Percentiles rank a stretch among this genome's conserved stretches.
These are phyloP conservation scores for Drosophila nigritarsus DNA, from an alignment of 2,888 invertebrate species.

Conservation along the genomic window DNA sequence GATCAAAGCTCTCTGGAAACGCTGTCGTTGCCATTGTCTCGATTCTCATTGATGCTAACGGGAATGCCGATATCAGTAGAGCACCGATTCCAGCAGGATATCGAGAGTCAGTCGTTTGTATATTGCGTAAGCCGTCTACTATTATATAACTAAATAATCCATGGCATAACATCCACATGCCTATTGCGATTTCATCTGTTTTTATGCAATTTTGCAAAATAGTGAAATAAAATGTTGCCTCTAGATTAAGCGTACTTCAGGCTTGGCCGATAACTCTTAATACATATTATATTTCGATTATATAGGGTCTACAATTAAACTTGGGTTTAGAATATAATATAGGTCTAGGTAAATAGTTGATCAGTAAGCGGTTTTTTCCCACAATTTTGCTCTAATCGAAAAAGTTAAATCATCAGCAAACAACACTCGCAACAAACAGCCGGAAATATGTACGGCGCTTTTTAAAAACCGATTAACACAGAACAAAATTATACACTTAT, in stretches of 20 bases:
- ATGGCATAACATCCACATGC: neutral
- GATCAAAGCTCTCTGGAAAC: neutral
- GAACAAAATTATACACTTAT: neutral
- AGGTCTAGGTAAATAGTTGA: constrained; percentile 48
- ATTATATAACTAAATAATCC: neutral
- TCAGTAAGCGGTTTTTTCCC: constrained; percentile 24
- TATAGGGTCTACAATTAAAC: constrained; percentile 44
- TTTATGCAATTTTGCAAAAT: neutral
- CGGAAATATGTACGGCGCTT: constrained; percentile 9
- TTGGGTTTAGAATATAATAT: constrained; percentile 19
- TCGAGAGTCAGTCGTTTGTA: neutral
- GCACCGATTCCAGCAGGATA: neutral
- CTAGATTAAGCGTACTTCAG: constrained; percentile 17
- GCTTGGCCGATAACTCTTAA: neutral
- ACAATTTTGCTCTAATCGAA: constrained; percentile 22
- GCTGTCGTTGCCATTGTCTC: neutral
- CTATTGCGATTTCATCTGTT: neutral
- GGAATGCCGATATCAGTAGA: neutral
- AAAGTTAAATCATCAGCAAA: constrained; percentile 33
- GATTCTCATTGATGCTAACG: neutral
- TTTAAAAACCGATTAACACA: constrained; percentile 37
- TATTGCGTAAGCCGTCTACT: neutral
- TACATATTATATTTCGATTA: neutral
- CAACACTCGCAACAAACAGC: neutral
- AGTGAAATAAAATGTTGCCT: neutral